Conservation (phyloP, 2,888 invertebrate species). For the Eugnorisma glareosa region DNA sequence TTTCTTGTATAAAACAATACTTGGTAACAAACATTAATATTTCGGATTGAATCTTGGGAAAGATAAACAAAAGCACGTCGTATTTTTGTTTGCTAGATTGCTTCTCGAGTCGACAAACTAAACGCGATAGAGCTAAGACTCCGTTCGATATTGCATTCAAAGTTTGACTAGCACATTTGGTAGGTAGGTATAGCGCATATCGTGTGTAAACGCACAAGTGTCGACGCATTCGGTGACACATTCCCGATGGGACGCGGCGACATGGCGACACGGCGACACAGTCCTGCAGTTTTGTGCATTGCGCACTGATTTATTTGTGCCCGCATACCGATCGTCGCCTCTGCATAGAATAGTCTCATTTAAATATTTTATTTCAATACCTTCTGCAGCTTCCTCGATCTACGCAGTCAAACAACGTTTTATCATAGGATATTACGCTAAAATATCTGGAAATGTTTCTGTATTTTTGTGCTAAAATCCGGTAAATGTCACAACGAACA, state of each 20-base stretch:
- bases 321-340: constrained; percentile 72
- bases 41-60: not conserved
- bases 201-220: constrained; percentile 69
- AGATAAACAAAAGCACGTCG: not conserved
- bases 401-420: constrained; percentile 41
- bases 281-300: constrained; percentile 81
- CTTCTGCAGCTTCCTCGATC: constrained; percentile 47
- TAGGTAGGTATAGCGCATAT: constrained; percentile 25
- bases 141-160: constrained; percentile 33
- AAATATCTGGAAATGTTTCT: constrained; percentile 34
- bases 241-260: constrained; percentile 72
- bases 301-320: constrained; percentile 83
- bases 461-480: constrained; percentile 42
- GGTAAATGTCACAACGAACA: constrained; percentile 30
- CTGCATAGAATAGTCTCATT: constrained; percentile 70
- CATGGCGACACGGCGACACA: constrained; percentile 60
- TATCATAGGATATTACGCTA: constrained; percentile 43
- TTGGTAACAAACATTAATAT: not conserved
- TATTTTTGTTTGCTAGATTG: constrained; percentile 13
- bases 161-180: constrained; percentile 12
- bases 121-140: constrained; percentile 11
- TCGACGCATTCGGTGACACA: constrained; percentile 79
- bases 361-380: constrained; percentile 70
- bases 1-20: constrained; percentile 17
- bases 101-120: constrained; percentile 21